These are phyloP conservation scores for Tokudaia muenninki DNA, from an alignment of 2,797 vertebrate species.

Conservation along the genomic window DNA sequence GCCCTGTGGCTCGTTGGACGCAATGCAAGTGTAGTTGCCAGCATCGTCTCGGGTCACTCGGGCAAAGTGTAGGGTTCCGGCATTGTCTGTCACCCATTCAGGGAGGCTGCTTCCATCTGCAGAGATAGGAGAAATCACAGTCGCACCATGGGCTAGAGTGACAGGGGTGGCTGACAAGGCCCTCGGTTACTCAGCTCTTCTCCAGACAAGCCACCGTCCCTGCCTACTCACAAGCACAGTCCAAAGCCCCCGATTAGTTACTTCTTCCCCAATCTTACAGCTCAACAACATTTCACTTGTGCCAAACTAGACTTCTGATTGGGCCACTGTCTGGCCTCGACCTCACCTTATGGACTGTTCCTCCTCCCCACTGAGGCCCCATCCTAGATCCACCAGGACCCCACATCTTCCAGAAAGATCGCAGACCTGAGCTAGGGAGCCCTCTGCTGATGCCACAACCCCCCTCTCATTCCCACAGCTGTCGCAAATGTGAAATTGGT, in stretches of 20 bases:
- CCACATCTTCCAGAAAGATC: not conserved
- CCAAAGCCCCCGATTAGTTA: not conserved
- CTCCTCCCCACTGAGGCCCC: not conserved
- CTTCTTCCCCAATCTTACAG: not conserved
- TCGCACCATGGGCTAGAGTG: not conserved
- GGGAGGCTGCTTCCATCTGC: constrained; percentile 95
- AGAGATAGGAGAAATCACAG: not conserved
- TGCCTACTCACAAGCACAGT: not conserved
- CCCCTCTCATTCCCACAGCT: not conserved
- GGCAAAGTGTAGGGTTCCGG: constrained; percentile 93
- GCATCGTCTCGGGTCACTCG: constrained; percentile 94
- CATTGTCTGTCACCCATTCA: constrained; percentile 90
- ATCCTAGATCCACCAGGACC: not conserved
- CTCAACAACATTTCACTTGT: not conserved
- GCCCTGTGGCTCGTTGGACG: constrained; percentile 95
- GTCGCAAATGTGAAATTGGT: not conserved
- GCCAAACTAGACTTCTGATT: not conserved
- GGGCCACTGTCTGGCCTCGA: not conserved
- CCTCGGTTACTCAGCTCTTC: not conserved
- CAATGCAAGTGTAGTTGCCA: constrained; percentile 96
- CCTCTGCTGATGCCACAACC: not conserved
- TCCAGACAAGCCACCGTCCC: not conserved
- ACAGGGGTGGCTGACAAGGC: not conserved
- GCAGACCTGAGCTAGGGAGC: not conserved
- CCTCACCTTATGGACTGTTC: not conserved